A percentile compares a stretch with the other conserved stretches of the same genome.
phyloP scores from a whole-genome alignment of 2,113 vertebrate genomes.

The Hassar affinis region DNA sequence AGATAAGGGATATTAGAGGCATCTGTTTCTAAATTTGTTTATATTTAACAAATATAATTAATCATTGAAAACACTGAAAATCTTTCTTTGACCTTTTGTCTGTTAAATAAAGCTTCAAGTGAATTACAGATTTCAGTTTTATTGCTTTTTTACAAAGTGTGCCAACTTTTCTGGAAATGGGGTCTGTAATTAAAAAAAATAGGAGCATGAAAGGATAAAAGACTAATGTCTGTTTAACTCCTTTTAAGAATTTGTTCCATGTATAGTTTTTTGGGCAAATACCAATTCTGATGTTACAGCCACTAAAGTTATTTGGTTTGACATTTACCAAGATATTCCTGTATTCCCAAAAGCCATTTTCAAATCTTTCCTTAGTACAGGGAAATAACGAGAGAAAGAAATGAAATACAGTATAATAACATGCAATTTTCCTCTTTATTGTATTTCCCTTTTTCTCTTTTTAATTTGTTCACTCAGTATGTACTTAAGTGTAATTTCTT shows the following conservation, averaged over 20 bases:
- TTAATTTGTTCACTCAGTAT: conserved; percentile 1
- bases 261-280: conserved; percentile 23
- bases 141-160: too few species aligned
- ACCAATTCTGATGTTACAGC: conserved; percentile 35
- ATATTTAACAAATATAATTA: too few species aligned
- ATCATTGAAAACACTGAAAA: too few species aligned
- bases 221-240: background rate
- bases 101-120: too few species aligned
- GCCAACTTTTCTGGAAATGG: too few species aligned
- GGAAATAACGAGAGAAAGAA: conserved; percentile 2
- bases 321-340: conserved; percentile 41
- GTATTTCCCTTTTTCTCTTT: conserved; percentile 6
- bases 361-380: conserved; percentile 28
- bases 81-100: too few species aligned
- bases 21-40: too few species aligned
- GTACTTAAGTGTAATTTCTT: conserved; percentile 36
- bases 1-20: too few species aligned
- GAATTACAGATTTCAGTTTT: too few species aligned
- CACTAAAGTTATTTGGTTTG: conserved; percentile 45
- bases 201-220: background rate
- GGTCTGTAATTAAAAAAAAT: background rate
- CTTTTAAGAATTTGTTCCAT: background rate
- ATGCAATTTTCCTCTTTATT: conserved; percentile 11
- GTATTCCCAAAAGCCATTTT: conserved; percentile 27
- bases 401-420: conserved; percentile 11